These are phyloP conservation scores for Synanthedon andrenaeformis DNA, from an alignment of 2,888 invertebrate genomes.

Conservation along the genomic window DNA sequence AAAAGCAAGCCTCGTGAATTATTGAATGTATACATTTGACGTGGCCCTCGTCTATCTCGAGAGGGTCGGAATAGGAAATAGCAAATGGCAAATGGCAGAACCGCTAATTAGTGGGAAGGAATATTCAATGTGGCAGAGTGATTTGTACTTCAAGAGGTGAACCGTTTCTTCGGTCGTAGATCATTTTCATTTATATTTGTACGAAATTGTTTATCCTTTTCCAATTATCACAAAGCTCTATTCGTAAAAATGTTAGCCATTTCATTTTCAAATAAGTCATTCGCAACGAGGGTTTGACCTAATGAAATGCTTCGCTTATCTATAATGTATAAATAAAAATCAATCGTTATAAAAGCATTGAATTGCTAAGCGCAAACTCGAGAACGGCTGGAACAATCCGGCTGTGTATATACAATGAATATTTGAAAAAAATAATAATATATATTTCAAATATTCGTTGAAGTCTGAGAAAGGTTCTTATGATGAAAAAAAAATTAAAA, in stretches of 20 bases:
- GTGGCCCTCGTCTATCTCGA: conserved; percentile 1
- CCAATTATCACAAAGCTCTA: background rate
- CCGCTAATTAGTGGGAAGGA: conserved; percentile 13
- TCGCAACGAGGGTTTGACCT: no score
- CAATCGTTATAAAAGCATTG: no score
- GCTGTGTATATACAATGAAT: no score
- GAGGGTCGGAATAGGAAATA: conserved; percentile 1
- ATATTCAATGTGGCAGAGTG: conserved; percentile 13
- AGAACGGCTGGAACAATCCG: no score
- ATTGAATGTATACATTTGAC: background rate
- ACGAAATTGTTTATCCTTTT: background rate
- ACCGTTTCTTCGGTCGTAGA: background rate
- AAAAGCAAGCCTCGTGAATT: background rate
- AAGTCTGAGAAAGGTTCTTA: no score
- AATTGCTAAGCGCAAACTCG: no score
- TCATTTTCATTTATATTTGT: background rate
- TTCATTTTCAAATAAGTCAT: background rate
- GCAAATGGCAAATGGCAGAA: background rate
- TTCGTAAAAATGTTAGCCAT: background rate
- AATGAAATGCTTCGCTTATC: no score
- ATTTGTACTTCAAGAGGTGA: conserved; percentile 6
- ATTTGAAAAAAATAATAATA: no score
- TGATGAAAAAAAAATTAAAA: no score
- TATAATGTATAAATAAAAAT: no score
- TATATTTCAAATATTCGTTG: no score